Base-by-base conservation (phyloP, 1,140 invertebrate species). In the Hyles vespertilio region DNA sequence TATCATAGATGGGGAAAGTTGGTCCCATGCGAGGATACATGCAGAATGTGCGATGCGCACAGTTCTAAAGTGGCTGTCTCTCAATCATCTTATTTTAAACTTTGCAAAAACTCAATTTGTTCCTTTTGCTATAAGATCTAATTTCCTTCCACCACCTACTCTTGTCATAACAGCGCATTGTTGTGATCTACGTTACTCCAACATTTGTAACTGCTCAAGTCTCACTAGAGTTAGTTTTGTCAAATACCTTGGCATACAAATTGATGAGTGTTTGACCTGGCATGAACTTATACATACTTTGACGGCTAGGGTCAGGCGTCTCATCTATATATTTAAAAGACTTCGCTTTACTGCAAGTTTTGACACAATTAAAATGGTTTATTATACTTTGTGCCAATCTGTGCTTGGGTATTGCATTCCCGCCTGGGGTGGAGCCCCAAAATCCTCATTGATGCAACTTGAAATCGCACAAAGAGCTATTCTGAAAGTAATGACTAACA, bases 261-360 rank as follows among this genome's bases (percentile, higher is more conserved):
- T 65, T 0, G 63, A 65, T 12, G 1, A 40, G 4, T 48, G 47
- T 5, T 33, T 65, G 8, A 54, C 12, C 8, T 65, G 58, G 45
- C 7, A 60, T 3, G 32, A 33, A 2, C 63, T 60, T 32, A 57
- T 65, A 12, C 3, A 43, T 32, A 10, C 45, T 3, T 3, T 65
- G n/a, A 49, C 36, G 2, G 44, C 36, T 2, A 7, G 55, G 6
- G 47, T 59, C 10, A 56, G 63, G 5, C 50, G 50, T 9, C 32
- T 65, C 2, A 58, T 61, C 40, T 65, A 43, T 11, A 51, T 61
- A 4, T 60, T 65, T 51, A 60, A 61, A 46, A 48, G 59, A 8
- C 45, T 64, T 5, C 51, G 53, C 2, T 10, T 48, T 22, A 48
- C 58, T 9, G 57, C 62, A 46, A 44, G 56, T 55, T n/a, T 6